Evolutionary conservation across 64 coral and sea anemone genomes (phyloP).

Genomic region (Trachythela sp.): DNA sequence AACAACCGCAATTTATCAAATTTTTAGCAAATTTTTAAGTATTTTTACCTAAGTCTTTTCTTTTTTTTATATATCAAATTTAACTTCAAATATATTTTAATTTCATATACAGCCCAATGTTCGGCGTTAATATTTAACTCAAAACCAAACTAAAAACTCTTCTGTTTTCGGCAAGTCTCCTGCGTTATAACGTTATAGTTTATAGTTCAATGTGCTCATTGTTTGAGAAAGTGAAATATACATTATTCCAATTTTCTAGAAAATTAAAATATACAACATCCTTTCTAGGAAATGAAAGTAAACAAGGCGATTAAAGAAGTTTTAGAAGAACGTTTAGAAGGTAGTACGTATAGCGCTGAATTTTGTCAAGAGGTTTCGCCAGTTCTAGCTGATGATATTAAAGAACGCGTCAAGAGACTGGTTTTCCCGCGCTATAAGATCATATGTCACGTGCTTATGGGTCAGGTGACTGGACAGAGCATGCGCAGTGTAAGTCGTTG

Average conservation of each 20-base stretch:
- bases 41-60: no score
- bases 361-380: conserved; percentile 6
- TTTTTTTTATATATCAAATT: no score
- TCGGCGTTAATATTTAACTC: no score
- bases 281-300: background rate
- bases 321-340: background rate
- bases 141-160: no score
- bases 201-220: no score
- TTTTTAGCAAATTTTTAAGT: no score
- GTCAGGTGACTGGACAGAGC: background rate
- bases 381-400: background rate
- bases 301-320: background rate
- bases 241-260: background rate
- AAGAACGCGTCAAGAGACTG: background rate
- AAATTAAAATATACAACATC: background rate
- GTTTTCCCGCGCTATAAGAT: background rate
- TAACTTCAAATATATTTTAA: no score
- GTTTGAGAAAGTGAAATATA: no score
- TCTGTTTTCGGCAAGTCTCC: no score
- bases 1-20: no score
- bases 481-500: background rate
- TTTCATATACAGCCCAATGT: no score
- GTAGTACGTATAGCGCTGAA: background rate
- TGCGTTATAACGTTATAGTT: no score
- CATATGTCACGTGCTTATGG: background rate